Evolutionary conservation across 1,140 invertebrate species (phyloP), one percentile per base, ranked within the genome.

Genomic region (Drosophila sulfurigaster): DNA sequence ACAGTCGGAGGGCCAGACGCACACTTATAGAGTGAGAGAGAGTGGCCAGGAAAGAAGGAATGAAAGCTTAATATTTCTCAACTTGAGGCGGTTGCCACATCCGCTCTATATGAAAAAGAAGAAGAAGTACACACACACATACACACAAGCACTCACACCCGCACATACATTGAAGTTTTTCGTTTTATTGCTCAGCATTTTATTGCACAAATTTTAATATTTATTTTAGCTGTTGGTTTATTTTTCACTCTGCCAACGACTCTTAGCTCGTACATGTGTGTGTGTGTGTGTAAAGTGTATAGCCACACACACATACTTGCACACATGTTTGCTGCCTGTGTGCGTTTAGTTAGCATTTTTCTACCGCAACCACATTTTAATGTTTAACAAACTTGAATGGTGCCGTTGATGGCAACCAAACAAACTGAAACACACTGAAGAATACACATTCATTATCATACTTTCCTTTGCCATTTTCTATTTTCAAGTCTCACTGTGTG

Each of bases 151-250:
- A 35, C 58, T 65, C 43, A 58, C 28, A 38, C 64, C 8, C 41
- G 41, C 41, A 46, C 49, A 64, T 28, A 54, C 62, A 54, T n/a
- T 13, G 77, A 69, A 68, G 35, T 38, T 38, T 38, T 38, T 8
- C 35, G 35, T 38, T 38, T 32, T 38, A 38, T 38, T 38, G 35
- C 35, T 38, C 32, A 69, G 63, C 72, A 87, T 88, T 82, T 87
- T 88, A 88, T 87, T 88, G 83, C 82, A 86, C 60, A 86, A 87
- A 86, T 86, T 86, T 86, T 82, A 86, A 86, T 86, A 86, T 86
- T 86, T 86, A 77, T 88, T 87, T 88, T 87, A 75, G 63, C 64
- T 80, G 46, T 38, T 38, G 35, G 35, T 80, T 87, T 88, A 64
- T 88, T 87, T 88, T 82, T 67, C 80, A 72, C 83, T 74, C 64